Evolutionary conservation across 2,888 invertebrate species (phyloP).

Genomic region (Atrina japonica): DNA sequence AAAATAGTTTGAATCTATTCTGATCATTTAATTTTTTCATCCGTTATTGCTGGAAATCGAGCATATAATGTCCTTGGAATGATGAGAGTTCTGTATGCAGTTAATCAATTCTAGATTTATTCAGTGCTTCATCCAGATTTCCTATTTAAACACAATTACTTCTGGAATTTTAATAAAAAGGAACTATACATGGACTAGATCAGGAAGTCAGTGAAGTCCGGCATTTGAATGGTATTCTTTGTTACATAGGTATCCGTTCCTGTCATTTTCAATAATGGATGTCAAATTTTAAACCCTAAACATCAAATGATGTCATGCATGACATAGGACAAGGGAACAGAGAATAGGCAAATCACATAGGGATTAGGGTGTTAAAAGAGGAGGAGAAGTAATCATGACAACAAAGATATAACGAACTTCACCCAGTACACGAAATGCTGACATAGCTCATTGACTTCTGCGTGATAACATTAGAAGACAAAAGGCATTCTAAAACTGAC

Average conservation of each 20-base stretch:
- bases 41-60: no score
- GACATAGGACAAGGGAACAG: slow-evolving; percentile 14
- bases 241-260: slow-evolving; percentile 15
- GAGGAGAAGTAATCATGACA: slow-evolving; percentile 34
- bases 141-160: no score
- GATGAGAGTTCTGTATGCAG: no score
- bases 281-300: slow-evolving; percentile 27
- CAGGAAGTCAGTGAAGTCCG: no score
- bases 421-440: slow-evolving; percentile 20
- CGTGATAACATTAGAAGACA: slow-evolving; percentile 18
- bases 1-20: no score
- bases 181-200: no score
- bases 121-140: no score
- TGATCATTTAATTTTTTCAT: no score
- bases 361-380: slow-evolving; percentile 41
- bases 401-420: slow-evolving; percentile 26
- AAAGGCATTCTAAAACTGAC: slow-evolving; percentile 4
- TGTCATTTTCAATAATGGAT: slow-evolving; percentile 17
- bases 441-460: slow-evolving; percentile 28
- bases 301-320: slow-evolving; percentile 15
- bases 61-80: no score
- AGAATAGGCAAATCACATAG: slow-evolving; percentile 36
- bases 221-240: no score
- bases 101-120: no score
- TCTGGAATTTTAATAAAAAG: no score